Evolutionary conservation across 2,888 invertebrate species (phyloP), one percentile per base, ranked within the genome.

Genomic region (Rhagium mordax): DNA sequence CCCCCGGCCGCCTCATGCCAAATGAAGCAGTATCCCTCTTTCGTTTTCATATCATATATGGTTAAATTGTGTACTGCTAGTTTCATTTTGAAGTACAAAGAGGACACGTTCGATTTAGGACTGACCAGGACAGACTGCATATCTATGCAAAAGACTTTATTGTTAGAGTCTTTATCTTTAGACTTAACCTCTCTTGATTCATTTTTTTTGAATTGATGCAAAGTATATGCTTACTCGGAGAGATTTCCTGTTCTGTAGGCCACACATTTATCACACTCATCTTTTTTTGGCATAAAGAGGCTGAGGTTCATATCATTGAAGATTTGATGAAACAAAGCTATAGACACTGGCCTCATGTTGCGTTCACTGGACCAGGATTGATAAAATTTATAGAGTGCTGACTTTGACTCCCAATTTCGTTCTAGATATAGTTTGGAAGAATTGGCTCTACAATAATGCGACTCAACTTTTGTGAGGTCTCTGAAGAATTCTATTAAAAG

Each of bases 41-140:
- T n/a, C 49, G 10, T 47, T 2, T n/a, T 61, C 53, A 69, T 49
- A 27, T 69, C 18, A 24, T 69, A 61, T 53, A 69, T 53, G 27
- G 47, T 47, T 13, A 67, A 18, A 20, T 41, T 55, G n/a, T 57
- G 66, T n/a, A 66, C 66, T 10, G 10, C 18, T 16, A 67, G 33
- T 57, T 55, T n/a, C n/a, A 48, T 57, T 41, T 15, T 55, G 47
- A 47, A 55, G 16, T 49, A 65, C 16, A 65, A n/a, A 24, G 49
- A 27, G 13, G 24, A 24, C 8, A 65, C 49, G 2, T 65, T 65
- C n/a, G 64, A 51, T 65, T 65, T 65, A 24, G 64, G 64, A 15
- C 64, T 29, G 29, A 51, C n/a, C n/a, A 65, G 49, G 13, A 65
- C 15, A 49, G 64, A n/a, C 51, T 65, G 64, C 18, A 65, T 21